These are phyloP conservation scores for Mus spicilegus DNA, from an alignment of 2,113 vertebrate genomes.

Conservation along the genomic window DNA sequence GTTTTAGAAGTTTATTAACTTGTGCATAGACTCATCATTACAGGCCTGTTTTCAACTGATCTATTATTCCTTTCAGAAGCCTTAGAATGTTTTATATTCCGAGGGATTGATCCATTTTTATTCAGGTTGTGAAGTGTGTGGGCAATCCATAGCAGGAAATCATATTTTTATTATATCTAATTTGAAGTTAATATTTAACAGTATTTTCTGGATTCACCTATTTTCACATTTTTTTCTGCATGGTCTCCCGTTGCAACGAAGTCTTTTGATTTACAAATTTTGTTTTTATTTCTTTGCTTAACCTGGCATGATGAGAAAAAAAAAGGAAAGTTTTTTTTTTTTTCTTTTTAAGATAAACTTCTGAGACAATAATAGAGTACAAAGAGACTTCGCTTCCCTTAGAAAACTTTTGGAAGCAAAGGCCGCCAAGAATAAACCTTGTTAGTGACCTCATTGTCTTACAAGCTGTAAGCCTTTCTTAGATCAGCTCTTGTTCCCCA, in stretches of 20 bases:
- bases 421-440: neutral
- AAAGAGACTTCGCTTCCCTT: neutral
- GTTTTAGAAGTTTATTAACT: neutral
- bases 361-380: neutral
- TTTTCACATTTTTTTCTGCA: neutral
- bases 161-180: neutral
- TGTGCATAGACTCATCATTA: neutral
- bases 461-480: conserved; percentile 49
- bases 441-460: conserved; percentile 38
- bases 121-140: neutral
- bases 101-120: neutral
- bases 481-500: conserved; percentile 1
- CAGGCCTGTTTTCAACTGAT: neutral
- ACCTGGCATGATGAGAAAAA: neutral
- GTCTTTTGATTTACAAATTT: conserved; percentile 9
- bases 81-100: conserved; percentile 3
- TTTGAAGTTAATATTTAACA: conserved; percentile 35
- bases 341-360: neutral
- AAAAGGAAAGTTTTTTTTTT: neutral
- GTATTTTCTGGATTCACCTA: conserved; percentile 5
- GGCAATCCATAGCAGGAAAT: neutral
- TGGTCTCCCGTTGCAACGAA: neutral
- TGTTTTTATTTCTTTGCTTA: conserved; percentile 42
- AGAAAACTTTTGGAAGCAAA: conserved; percentile 29
- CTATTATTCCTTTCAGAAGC: neutral